Base-by-base conservation (phyloP, 1,140 invertebrate genomes). In the Halotydeus destructor region DNA sequence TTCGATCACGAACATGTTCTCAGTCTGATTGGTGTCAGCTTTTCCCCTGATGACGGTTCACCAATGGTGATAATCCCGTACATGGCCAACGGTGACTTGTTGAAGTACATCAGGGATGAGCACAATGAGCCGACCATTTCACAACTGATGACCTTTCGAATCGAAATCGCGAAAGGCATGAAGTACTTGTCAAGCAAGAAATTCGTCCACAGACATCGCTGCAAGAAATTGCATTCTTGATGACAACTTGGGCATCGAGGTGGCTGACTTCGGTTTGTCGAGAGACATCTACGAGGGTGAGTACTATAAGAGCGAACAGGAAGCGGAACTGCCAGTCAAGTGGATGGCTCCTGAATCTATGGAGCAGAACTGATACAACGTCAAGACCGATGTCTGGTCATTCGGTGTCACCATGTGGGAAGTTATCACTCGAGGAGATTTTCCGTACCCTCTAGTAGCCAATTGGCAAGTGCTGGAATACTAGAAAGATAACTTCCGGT, bases 271-370 rank as follows among this genome's bases (percentile, higher is more conserved):
- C 50, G 61, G 62, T 3, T 42, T 65, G 5, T 59, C 61, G 12
- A 44, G 54, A 5, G 54, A 59, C 18, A 44, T 66, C 21, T 31
- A 41, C 21, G 51, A 60, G 23, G 49, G 51, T 21, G 55, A 61
- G 12, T 62, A 61, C 48, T 66, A 62, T 46, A n/a, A n/a, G n/a
- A n/a, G n/a, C n/a, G 67, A 82, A 27, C 50, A 57, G 48, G 55
- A 47, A 49, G 57, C 60, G 48, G 52, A 55, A 2, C 60, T 44
- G 18, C 85, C 85, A 0, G 81, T 91, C 12, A 64, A 84, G 50
- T 91, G 85, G 86, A 91, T 91, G 85, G 71, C 79, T 1, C 79
- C 78, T 0, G 80, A 85, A 60, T 75, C 73, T 40, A 55, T 85
- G 3, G 68, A 63, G 0, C 57, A 76, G 5, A 80, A 80, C n/a